Evolutionary conservation across 1,140 invertebrate genomes (phyloP), one percentile per base, ranked within the genome.

Genomic region (Oreohelix idahoensis): DNA sequence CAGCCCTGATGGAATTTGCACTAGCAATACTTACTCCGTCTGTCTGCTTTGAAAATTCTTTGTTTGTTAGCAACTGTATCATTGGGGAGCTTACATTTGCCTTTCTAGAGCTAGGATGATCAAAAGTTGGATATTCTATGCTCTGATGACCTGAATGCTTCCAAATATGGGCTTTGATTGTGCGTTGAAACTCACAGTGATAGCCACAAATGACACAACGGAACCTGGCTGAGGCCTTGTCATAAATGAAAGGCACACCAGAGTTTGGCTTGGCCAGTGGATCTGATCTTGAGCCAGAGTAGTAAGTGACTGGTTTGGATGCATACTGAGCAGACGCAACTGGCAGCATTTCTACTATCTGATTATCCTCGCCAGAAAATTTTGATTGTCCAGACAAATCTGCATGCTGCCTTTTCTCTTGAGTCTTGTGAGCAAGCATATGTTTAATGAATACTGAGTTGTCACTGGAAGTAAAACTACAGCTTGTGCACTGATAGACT

Each of bases 151-250:
- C 92, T 0, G 91, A 91, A 82, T 93, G 92, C 85, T 92, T 93
- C 92, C 92, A 93, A 63, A 92, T 89, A 81, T 93, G 92, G n/a
- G 92, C 90, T 88, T 93, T 93, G 36, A 93, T 92, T 63, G 91
- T 93, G 39, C 92, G 84, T 71, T 92, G 91, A 73, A 88, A 89
- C 69, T 92, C 92, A 77, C 91, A 92, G 35, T 87, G 88, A 80
- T 92, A 92, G 39, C 89, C 89, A 86, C 92, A 92, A 39, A 92
- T 89, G 11, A 88, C 89, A 83, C 92, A 92, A 2, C 86, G 84
- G 73, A 89, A 92, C 53, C 89, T 81, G 11, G 88, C 88, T 53
- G 86, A 85, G 15, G 79, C 51, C 63, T 86, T 81, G 58, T 91
- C 90, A 79, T 90, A 89, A 32, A 87, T 86, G 87, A 91, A 92